Evolutionary conservation across 2,113 vertebrate genomes (phyloP), one percentile per base, ranked within the genome.

Genomic region (Talpa occidentalis): DNA sequence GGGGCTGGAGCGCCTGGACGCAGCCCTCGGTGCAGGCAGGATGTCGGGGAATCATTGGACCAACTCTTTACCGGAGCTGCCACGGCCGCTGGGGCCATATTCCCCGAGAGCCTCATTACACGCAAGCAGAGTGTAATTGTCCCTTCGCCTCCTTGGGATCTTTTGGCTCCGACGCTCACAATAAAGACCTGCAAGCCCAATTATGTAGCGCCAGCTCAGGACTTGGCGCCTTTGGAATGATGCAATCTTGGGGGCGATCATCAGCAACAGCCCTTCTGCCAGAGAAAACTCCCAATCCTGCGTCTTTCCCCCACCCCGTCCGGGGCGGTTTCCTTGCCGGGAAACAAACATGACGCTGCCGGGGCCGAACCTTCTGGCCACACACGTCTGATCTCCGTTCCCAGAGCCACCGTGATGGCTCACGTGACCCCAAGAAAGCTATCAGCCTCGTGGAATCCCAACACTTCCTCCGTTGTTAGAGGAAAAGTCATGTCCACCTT

Each of bases 91-190:
- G 67, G 93, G 82, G 47, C 47, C 78, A 10, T 1, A 24, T 37
- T 96, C 97, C 90, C 95, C 21, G 49, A 74, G 88, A 87, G 90
- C 9, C 83, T 94, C 87, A 49, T 86, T 96, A 95, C 66, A 84
- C 14, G 49, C 7, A 79, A 91, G 47, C 22, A 73, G n/a, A 56
- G 10, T 66, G 21, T 76, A 88, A 95, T 74, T 77, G 77, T 84
- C 60, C 54, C 44, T 54, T 80, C 35, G 80, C 28, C 22, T 67
- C 42, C 28, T 10, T n/a, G 56, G 21, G 11, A 40, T 87, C 30
- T 40, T 67, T 56, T 59, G 32, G n/a, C 28, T 54, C 73, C 49
- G 47, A 21, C 30, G 24, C 12, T 44, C 30, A 59, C 37, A 64
- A 94, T 37, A 79, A 95, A 35, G 35, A 19, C 21, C 21, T 89